These are phyloP conservation scores for Regulus satrapa DNA, from an alignment of 2,113 vertebrate genomes.

Conservation along the genomic window DNA sequence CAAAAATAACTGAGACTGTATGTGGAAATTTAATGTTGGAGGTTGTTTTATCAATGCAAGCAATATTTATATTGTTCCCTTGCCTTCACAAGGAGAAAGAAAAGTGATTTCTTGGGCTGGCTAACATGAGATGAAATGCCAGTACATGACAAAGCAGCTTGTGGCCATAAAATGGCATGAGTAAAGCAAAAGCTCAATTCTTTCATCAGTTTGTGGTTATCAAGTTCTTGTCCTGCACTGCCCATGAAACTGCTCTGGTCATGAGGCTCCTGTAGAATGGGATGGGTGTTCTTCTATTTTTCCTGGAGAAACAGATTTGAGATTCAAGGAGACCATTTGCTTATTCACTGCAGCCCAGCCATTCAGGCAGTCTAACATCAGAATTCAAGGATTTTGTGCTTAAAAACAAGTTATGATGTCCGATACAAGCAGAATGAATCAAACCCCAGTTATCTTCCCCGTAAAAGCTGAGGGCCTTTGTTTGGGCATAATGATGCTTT, in stretches of 20 bases:
- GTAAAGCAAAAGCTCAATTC: background rate
- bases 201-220: background rate
- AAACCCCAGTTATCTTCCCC: background rate
- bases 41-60: background rate
- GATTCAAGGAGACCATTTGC: background rate
- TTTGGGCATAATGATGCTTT: background rate
- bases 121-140: background rate
- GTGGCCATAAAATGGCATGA: background rate
- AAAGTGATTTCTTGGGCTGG: background rate
- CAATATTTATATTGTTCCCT: background rate
- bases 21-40: background rate
- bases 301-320: background rate
- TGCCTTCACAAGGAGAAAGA: background rate
- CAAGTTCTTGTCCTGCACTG: background rate
- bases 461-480: background rate
- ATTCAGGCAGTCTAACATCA: background rate
- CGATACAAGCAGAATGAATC: background rate
- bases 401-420: background rate
- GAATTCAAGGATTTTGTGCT: background rate
- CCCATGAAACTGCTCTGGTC: background rate
- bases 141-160: background rate
- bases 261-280: background rate
- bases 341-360: background rate
- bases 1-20: background rate
- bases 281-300: background rate